phyloP scores from a whole-genome alignment of 2,797 vertebrate genomes.

The Epinephelus awoara region DNA sequence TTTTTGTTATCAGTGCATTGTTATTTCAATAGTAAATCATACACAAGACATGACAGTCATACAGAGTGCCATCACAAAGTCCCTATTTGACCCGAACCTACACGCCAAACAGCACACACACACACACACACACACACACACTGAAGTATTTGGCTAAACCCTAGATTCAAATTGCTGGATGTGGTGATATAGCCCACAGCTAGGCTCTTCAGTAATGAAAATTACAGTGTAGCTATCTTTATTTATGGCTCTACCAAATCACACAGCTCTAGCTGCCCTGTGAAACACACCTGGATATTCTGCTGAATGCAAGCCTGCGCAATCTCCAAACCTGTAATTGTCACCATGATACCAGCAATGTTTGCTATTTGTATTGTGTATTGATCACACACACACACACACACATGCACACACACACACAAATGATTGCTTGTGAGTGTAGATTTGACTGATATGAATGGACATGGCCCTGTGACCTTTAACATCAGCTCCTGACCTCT shows the following conservation, averaged over 20 bases:
- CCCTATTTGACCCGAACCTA: constrained; percentile 18
- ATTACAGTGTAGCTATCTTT: constrained; percentile 82
- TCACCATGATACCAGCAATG: constrained; percentile 63
- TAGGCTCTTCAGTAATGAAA: constrained; percentile 83
- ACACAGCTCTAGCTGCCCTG: constrained; percentile 27
- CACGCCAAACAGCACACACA: constrained; percentile 5
- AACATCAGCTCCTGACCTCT: constrained; percentile 58
- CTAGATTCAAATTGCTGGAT: constrained; percentile 66
- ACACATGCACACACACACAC: constrained; percentile 15
- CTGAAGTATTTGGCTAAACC: constrained; percentile 55
- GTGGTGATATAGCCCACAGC: constrained; percentile 57
- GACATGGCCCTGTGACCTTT: constrained; percentile 61
- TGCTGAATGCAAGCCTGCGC: constrained; percentile 59
- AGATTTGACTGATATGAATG: constrained; percentile 55
- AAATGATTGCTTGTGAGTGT: constrained; percentile 59
- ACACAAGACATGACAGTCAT: constrained; percentile 1
- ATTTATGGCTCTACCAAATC: constrained; percentile 71
- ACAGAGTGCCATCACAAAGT: neutral
- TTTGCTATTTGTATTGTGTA: constrained; percentile 69
- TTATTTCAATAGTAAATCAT: neutral
- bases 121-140: constrained; percentile 6
- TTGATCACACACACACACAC: constrained; percentile 58
- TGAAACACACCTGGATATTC: constrained; percentile 54
- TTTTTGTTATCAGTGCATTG: neutral
- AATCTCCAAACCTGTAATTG: constrained; percentile 76